Evolutionary conservation across 1,140 invertebrate species (phyloP).

Genomic region (Papilio polytes): DNA sequence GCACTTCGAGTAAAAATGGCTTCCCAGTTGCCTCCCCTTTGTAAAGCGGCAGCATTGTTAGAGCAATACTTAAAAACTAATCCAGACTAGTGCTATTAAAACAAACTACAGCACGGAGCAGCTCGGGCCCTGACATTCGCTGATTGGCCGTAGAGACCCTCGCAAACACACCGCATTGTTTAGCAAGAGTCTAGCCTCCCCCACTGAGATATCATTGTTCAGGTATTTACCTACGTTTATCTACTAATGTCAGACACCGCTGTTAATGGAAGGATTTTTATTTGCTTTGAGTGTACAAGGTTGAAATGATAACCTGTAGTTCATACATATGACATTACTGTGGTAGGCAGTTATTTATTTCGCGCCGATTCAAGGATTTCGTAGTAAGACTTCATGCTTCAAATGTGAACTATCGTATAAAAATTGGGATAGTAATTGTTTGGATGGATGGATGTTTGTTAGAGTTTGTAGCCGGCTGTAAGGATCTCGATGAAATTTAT

Average conservation of each 20-base stretch:
- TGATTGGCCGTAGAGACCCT: slow-evolving; percentile 66
- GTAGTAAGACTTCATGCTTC: background rate
- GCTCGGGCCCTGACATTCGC: slow-evolving; percentile 60
- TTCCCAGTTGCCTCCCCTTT: slow-evolving; percentile 49
- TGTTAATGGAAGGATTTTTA: slow-evolving; percentile 27
- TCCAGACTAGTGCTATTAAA: slow-evolving; percentile 75
- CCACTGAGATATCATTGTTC: slow-evolving; percentile 42
- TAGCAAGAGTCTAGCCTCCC: slow-evolving; percentile 55
- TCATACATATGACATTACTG: background rate
- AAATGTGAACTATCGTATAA: background rate
- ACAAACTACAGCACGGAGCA: slow-evolving; percentile 68
- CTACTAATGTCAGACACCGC: slow-evolving; percentile 38
- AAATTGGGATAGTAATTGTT: too few relatives aligned
- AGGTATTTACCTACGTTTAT: slow-evolving; percentile 40
- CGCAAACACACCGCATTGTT: slow-evolving; percentile 57
- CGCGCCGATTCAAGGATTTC: background rate
- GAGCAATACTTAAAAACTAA: slow-evolving; percentile 75
- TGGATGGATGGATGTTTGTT: too few relatives aligned
- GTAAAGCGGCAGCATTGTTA: slow-evolving; percentile 57
- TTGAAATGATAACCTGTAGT: background rate
- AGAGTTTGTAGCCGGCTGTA: too few relatives aligned
- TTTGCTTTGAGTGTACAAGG: slow-evolving; percentile 9
- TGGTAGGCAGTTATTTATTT: background rate
- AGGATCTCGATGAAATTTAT: too few relatives aligned
- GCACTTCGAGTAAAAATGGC: slow-evolving; percentile 47